phyloP scores from a whole-genome alignment of 2,797 vertebrate species.

The Lagodon rhomboides region DNA sequence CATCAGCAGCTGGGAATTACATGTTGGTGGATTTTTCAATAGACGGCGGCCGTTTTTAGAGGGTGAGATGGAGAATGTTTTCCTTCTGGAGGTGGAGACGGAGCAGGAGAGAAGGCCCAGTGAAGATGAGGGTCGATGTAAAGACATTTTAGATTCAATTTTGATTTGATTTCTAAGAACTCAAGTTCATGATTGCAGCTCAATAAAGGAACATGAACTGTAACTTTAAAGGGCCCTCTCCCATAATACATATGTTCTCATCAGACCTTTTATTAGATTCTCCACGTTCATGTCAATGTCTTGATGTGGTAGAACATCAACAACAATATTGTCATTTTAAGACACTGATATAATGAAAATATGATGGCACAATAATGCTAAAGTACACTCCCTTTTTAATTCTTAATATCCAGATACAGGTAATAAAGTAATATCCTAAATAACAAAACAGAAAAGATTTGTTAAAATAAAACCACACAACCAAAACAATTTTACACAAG shows the following conservation, averaged over 20 bases:
- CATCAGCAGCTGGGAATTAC: conserved; percentile 42
- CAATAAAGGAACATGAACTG: background rate
- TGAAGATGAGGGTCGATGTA: conserved; percentile 6
- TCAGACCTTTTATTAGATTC: background rate
- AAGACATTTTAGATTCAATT: conserved; percentile 3
- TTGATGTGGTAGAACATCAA: background rate
- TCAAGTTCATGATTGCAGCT: background rate
- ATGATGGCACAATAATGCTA: too few species aligned
- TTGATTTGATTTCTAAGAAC: background rate
- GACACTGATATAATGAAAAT: too few species aligned
- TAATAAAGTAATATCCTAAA: too few species aligned
- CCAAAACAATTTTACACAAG: background rate
- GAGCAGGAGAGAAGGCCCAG: background rate
- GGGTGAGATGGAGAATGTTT: conserved; percentile 24
- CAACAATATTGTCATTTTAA: too few species aligned
- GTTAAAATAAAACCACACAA: too few species aligned
- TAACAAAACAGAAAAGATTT: too few species aligned
- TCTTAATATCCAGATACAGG: too few species aligned
- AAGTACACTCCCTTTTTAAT: too few species aligned
- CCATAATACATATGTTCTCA: conserved; percentile 9
- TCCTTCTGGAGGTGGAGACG: background rate
- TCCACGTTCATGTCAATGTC: background rate
- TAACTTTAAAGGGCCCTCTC: background rate
- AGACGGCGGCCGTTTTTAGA: conserved; percentile 9
- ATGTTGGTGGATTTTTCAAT: conserved; percentile 18